Conservation (phyloP, 2,113 vertebrate genomes). For the Hydropotes inermis region DNA sequence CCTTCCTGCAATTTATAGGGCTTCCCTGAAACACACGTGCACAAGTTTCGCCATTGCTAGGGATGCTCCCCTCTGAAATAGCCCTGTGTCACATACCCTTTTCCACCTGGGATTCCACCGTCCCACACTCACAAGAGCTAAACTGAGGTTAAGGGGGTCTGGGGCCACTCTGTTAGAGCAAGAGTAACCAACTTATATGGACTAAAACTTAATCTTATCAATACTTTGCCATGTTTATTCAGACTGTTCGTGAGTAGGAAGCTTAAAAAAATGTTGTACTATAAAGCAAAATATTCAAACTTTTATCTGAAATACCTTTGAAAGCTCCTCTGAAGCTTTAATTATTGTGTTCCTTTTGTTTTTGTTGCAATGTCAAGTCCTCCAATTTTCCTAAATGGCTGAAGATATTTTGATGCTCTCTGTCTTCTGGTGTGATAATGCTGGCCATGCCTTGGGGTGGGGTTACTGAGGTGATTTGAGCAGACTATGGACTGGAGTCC, state of each 20-base stretch:
- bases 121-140: neutral
- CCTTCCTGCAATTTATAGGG: neutral
- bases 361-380: neutral
- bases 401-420: constrained; percentile 32
- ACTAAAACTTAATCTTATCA: constrained; percentile 29
- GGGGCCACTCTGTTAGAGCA: neutral
- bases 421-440: constrained; percentile 29
- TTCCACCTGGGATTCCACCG: neutral
- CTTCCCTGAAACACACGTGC: neutral
- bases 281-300: constrained; percentile 36
- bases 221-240: constrained; percentile 25
- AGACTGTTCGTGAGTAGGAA: neutral
- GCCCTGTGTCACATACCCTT: neutral
- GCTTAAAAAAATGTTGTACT: neutral
- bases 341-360: constrained; percentile 42
- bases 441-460: neutral
- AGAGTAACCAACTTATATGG: neutral
- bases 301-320: constrained; percentile 40
- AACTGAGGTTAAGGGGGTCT: neutral
- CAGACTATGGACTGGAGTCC: neutral
- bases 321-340: constrained; percentile 39
- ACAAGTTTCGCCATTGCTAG: neutral
- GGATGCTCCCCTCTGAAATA: neutral
- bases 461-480: neutral
- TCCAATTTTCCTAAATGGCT: constrained; percentile 34